Base-by-base conservation (phyloP, 2,888 invertebrate species). In the Pedicia rivosa region DNA sequence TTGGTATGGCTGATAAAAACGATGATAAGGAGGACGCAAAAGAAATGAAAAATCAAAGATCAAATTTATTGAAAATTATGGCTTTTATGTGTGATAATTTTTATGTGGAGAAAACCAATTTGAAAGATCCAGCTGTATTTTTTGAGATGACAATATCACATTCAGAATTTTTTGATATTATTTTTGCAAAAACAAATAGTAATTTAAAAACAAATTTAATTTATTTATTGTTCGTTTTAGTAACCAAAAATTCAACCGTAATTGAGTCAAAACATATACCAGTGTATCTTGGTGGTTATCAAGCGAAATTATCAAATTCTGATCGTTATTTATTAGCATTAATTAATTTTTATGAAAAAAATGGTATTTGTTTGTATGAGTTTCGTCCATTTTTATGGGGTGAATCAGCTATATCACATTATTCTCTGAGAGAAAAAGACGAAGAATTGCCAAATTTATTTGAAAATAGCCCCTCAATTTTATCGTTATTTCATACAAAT, bases 361-460 rank as follows among this genome's bases (percentile, higher is more conserved):
- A 72, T 50, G 74, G 73, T 36, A 63, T 74, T 40, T 69, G 71
- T 14, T 64, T 81, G 9, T 64, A 67, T 35, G 66, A 74, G 47
- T 79, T 70, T 54, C 74, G 79, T 43, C 90, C 90, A 0, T 82
- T 80, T 49, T 62, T 90, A 1, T 91, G 84, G 79, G 87, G 88
- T 1, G 74, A 74, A 52, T 72, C 79, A 3, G 88, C 86, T 0
- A 74, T 80, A 1, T 72, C 73, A 35, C 74, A 82, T 53, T 86
- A 84, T 52, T 75, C 81, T 2, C 67, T 83, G 1, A 50, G 48
- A 12, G 65, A 67, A 35, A 54, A 63, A 2, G 66, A 68, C 22
- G 66, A 76, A 38, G 79, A 81, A 53, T 78, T 82, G 0, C 72
- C 76, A 20, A 68, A 76, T 14, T 69, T 71, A 31, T n/a, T n/a